Base-by-base conservation (phyloP, 2,888 invertebrate species). In the Tupiocoris notatus region DNA sequence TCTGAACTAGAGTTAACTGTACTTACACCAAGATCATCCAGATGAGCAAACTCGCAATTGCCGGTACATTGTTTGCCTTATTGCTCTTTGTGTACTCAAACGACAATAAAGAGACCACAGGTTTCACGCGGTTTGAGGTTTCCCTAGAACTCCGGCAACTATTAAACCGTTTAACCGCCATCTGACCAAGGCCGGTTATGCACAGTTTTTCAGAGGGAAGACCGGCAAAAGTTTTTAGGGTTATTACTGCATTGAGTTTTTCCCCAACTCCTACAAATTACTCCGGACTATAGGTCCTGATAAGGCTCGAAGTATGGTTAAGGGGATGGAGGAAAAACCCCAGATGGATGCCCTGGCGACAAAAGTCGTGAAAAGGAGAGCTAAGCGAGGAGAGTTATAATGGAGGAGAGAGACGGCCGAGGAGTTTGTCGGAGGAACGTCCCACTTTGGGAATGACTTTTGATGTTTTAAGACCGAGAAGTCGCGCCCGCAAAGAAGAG, bases 381-480 rank as follows among this genome's bases (percentile, higher is more conserved):
- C 58, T 21, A 70, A 59, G n/a, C 56, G 12, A 18, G 58, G 12
- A 22, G n/a, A 1, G 18, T 25, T 1, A 16, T 17, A 25, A 59
- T 25, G 23, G 59, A n/a, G 3, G 24, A 17, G n/a, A 24, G 59
- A 18, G 25, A 24, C 17, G 20, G 12, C 59, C 7, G 20, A 21
- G n/a, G n/a, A n/a, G 63, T 3, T 22, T 23, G 58, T 1, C 70
- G n/a, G 21, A 62, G 62, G n/a, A 73, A 63, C 39, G 73, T 62
- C 73, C 73, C 62, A 62, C 73, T 73, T 62, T 25, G 62, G 62
- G 39, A 54, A 73, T 39, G 73, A 73, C 73, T 73, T 70, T 73
- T 62, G 73, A 73, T 73, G 73, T 62, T 73, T 73, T 73, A 73
- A 73, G 25, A 22, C 23, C 23, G 24, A 6, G 39, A 39, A 39